Percentiles rank a stretch among this genome's conserved stretches.
Conservation (phyloP, 2,888 invertebrate genomes). For the Xestoiulus laeticollis region DNA sequence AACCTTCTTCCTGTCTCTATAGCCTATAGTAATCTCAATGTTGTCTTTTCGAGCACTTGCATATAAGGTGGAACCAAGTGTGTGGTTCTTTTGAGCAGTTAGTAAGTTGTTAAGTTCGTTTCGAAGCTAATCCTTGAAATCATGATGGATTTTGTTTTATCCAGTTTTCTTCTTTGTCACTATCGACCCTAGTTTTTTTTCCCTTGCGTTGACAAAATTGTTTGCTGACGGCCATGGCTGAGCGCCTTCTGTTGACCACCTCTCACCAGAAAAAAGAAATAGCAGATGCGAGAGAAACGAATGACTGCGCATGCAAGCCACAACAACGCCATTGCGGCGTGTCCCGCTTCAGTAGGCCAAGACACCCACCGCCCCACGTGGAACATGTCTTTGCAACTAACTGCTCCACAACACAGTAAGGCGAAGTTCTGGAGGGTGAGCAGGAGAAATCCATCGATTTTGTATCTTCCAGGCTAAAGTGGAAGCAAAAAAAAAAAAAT, state of each 20-base stretch:
- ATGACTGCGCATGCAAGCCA: not conserved
- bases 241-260: not conserved
- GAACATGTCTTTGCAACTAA: not conserved
- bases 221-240: not conserved
- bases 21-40: too few species aligned
- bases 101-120: too few species aligned
- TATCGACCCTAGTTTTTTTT: not conserved
- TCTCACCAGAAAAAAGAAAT: not conserved
- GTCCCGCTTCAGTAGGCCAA: not conserved
- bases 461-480: too few species aligned
- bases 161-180: too few species aligned
- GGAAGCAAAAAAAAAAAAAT: too few species aligned
- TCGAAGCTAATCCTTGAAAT: too few species aligned
- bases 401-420: not conserved
- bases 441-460: too few species aligned
- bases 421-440: not conserved
- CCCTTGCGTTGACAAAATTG: slow-evolving; percentile 7
- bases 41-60: too few species aligned
- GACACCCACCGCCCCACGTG: not conserved
- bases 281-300: not conserved
- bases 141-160: too few species aligned
- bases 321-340: not conserved
- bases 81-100: too few species aligned
- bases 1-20: too few species aligned
- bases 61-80: too few species aligned